phyloP scores from a whole-genome alignment of 2,113 vertebrate species.

The Pituophis catenifer region DNA sequence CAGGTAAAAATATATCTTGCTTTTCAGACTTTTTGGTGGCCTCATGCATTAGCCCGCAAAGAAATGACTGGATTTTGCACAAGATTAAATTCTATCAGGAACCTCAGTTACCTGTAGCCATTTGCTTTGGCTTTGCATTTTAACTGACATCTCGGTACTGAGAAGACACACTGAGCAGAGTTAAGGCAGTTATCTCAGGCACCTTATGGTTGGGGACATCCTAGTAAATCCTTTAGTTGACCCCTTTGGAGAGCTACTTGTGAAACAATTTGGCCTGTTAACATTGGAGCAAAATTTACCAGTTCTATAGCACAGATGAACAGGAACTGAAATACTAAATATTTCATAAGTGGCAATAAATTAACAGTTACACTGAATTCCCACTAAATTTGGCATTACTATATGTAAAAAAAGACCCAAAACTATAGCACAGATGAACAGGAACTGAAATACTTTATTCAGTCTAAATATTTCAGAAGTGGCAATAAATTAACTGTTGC shows the following conservation, averaged over 20 bases:
- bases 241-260: not conserved
- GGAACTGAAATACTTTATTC: not conserved
- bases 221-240: not conserved
- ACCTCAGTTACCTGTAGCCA: not conserved
- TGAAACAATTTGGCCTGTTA: not conserved
- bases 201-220: not conserved
- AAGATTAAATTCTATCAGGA: not conserved
- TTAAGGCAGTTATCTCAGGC: not conserved
- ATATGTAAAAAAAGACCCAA: not conserved
- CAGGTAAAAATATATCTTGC: not conserved
- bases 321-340: not conserved
- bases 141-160: not conserved
- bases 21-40: not conserved
- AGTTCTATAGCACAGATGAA: not conserved
- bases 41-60: not conserved
- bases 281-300: not conserved
- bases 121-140: not conserved
- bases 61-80: not conserved
- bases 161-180: not conserved
- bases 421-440: not conserved
- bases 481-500: conserved; percentile 16
- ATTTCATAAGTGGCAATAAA: not conserved
- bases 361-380: not conserved
- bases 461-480: not conserved
- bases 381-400: not conserved